Base-by-base conservation (phyloP, 2,888 invertebrate genomes). In the Cheilosia pagana region DNA sequence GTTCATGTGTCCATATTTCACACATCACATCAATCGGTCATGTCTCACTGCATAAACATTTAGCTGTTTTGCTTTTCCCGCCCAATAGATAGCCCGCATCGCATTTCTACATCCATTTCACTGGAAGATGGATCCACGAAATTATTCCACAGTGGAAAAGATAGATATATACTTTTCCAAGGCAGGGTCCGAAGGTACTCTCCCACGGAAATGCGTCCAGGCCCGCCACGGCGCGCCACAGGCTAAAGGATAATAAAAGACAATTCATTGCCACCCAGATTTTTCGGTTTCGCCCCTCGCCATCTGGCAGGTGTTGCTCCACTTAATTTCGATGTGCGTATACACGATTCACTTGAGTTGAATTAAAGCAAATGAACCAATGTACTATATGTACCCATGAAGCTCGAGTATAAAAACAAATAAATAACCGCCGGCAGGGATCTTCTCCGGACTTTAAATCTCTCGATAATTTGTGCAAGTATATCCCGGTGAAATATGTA, bases 401-500 rank as follows among this genome's bases (percentile, higher is more conserved):
- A 74, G 60, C 68, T 59, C 70, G 23, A 25, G 28, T 53, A 48
- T 6, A 39, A 62, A 62, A 83, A 68, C 67, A 78, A 72, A 78
- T 83, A 78, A 78, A 83, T 59, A 62, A 78, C 67, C 45, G 14
- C 39, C 12, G 60, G 52, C 70, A 14, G 48, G 65, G 57, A 19
- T 62, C 39, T 21, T 45, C 59, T 45, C 50, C 35, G 62, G 78
- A 74, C 45, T 74, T 83, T 41, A 70, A 79, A 79, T 70, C 79
- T 75, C 79, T 48, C 79, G 74, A 79, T 75, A 83, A 83, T 79
- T 79, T 83, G 59, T 79, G 74, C 70, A 79, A 74, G 59, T 48
- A 65, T 74, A 70, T 74, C 63, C 65, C 45, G 53, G 62, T 79
- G 28, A 65, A 74, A 82, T 68, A 23, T 50, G 21, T 23, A 55